Conservation (phyloP, 1,140 invertebrate species). For the Pseudachorutes palmiensis region DNA sequence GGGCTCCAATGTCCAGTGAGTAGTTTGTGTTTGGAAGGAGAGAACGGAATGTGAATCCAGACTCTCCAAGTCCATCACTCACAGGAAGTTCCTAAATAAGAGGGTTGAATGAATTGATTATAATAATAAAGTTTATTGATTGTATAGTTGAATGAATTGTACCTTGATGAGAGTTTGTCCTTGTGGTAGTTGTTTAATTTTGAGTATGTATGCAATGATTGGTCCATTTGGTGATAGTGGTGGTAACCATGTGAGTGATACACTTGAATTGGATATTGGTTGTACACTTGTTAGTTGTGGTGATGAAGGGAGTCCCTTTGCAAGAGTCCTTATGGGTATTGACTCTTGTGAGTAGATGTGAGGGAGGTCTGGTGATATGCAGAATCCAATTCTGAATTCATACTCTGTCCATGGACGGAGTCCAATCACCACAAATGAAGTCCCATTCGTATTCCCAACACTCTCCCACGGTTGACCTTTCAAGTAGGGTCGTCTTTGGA, state of each 20-base stretch:
- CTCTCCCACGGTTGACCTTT: conserved; percentile 28
- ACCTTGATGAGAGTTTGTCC: conserved; percentile 39
- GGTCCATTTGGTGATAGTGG: conserved; percentile 78
- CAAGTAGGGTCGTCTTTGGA: conserved; percentile 26
- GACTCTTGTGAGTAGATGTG: conserved; percentile 69
- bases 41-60: conserved; percentile 66
- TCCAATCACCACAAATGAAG: conserved; percentile 60
- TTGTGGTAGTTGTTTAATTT: conserved; percentile 41
- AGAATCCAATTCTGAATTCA: conserved; percentile 73
- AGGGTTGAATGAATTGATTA: neutral
- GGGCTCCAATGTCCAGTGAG: conserved; percentile 64
- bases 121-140: neutral
- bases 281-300: conserved; percentile 65
- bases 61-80: conserved; percentile 47
- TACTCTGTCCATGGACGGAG: conserved; percentile 82
- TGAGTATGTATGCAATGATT: conserved; percentile 71
- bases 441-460: conserved; percentile 42
- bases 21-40: conserved; percentile 68
- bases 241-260: conserved; percentile 78
- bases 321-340: conserved; percentile 67
- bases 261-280: conserved; percentile 68
- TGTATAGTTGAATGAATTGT: neutral
- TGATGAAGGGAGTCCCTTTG: conserved; percentile 59
- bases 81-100: conserved; percentile 58
- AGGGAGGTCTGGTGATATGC: conserved; percentile 56